Conservation (phyloP, 2,113 vertebrate species). For the Antigone vipio region DNA sequence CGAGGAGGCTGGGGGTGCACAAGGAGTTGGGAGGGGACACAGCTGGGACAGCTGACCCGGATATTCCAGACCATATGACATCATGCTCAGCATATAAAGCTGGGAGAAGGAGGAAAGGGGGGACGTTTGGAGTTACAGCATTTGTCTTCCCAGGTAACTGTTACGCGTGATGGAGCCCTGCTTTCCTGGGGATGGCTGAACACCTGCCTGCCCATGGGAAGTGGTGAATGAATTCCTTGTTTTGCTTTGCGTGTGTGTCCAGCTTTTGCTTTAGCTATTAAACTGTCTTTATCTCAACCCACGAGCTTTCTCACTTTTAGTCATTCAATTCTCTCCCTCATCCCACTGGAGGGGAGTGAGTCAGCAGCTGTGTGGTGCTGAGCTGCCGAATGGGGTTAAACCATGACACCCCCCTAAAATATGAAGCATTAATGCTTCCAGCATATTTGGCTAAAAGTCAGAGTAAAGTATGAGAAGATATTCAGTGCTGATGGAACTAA, state of each 20-base stretch:
- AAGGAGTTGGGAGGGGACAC: not conserved
- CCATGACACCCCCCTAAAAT: not conserved
- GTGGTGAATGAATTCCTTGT: not conserved
- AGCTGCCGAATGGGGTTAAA: not conserved
- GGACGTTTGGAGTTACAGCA: rapidly evolving
- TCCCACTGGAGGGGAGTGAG: not conserved
- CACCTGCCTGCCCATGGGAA: not conserved
- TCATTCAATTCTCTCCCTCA: not conserved
- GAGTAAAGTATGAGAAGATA: not conserved
- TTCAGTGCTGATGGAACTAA: not conserved
- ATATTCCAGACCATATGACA: rapidly evolving
- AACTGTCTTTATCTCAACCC: not conserved
- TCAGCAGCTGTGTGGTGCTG: not conserved
- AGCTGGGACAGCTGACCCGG: not conserved
- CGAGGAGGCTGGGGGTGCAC: rapidly evolving
- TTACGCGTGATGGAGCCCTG: rapidly evolving
- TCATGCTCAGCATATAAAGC: not conserved
- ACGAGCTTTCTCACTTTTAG: not conserved
- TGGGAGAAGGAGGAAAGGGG: not conserved
- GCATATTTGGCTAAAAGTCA: not conserved
- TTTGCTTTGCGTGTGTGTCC: rapidly evolving
- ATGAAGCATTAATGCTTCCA: not conserved
- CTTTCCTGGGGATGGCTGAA: not conserved
- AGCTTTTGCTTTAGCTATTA: not conserved
- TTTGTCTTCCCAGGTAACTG: not conserved